phyloP scores from a whole-genome alignment of 2,113 vertebrate species.

The Rhegmatorhina hoffmannsi region DNA sequence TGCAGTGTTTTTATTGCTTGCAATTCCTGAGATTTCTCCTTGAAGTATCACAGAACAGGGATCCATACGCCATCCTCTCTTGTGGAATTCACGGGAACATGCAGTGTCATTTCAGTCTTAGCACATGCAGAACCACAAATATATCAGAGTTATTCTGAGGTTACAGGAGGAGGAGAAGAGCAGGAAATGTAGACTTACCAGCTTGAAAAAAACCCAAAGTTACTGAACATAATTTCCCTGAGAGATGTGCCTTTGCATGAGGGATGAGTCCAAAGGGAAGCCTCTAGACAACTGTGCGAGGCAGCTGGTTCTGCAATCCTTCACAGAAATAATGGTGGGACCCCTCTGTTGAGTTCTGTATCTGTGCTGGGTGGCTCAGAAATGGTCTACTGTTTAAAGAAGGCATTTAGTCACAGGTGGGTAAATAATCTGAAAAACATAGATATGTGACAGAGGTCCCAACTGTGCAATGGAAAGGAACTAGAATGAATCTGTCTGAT shows the following conservation, averaged over 20 bases:
- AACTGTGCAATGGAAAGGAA: background rate
- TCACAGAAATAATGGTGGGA: background rate
- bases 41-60: background rate
- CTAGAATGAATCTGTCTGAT: background rate
- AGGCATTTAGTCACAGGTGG: background rate
- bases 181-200: background rate
- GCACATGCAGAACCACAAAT: background rate
- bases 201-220: background rate
- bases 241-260: background rate
- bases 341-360: background rate
- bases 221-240: background rate
- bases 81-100: background rate
- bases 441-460: background rate
- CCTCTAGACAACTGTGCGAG: background rate
- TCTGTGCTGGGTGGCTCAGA: background rate
- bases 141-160: background rate
- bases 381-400: background rate
- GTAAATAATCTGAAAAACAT: background rate
- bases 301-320: background rate
- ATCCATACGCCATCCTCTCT: background rate
- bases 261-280: background rate
- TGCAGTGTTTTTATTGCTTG: background rate
- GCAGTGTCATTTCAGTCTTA: background rate
- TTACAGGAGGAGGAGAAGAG: background rate
- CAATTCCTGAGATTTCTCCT: background rate